A percentile compares a stretch with the other conserved stretches of the same genome.
These are phyloP conservation scores for Masnerella sp. DNA, from an alignment of 2,888 invertebrate genomes.

Conservation along the genomic window DNA sequence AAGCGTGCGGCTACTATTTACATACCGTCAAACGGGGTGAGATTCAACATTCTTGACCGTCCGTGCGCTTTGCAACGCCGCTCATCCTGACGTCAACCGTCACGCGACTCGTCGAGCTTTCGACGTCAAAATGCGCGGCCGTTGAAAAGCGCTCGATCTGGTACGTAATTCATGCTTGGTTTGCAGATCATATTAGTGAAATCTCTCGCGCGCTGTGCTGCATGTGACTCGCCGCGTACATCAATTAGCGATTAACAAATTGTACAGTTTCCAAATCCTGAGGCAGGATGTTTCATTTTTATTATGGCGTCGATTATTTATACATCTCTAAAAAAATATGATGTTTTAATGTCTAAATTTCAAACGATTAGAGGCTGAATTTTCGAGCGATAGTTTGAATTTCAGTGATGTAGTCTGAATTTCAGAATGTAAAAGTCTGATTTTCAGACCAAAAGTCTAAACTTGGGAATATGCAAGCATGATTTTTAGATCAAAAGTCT, in stretches of 20 bases:
- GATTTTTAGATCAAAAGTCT: too few relatives aligned
- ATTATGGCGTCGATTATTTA: too few relatives aligned
- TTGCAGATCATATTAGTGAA: constrained; percentile 68
- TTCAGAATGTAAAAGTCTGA: too few relatives aligned
- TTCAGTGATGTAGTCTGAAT: too few relatives aligned
- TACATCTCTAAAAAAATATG: too few relatives aligned
- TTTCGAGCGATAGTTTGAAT: too few relatives aligned
- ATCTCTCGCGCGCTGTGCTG: constrained; percentile 55
- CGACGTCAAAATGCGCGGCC: constrained; percentile 19
- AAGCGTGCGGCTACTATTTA: constrained; percentile 75
- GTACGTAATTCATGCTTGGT: constrained; percentile 68
- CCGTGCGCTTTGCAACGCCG: constrained; percentile 15
- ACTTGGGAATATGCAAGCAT: too few relatives aligned
- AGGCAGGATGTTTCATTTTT: too few relatives aligned
- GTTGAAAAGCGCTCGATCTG: constrained; percentile 24
- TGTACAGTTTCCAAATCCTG: too few relatives aligned
- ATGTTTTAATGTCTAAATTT: too few relatives aligned
- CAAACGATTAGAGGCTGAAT: background rate
- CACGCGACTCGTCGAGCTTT: constrained; percentile 21
- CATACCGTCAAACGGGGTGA: constrained; percentile 63
- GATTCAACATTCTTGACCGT: constrained; percentile 28
- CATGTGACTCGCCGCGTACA: constrained; percentile 32
- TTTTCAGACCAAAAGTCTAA: too few relatives aligned
- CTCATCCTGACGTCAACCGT: constrained; percentile 13
- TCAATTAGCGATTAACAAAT: too few relatives aligned